Evolutionary conservation across 1,140 invertebrate genomes (phyloP), one percentile per base, ranked within the genome.

Genomic region (Agraylea sexmaculata): DNA sequence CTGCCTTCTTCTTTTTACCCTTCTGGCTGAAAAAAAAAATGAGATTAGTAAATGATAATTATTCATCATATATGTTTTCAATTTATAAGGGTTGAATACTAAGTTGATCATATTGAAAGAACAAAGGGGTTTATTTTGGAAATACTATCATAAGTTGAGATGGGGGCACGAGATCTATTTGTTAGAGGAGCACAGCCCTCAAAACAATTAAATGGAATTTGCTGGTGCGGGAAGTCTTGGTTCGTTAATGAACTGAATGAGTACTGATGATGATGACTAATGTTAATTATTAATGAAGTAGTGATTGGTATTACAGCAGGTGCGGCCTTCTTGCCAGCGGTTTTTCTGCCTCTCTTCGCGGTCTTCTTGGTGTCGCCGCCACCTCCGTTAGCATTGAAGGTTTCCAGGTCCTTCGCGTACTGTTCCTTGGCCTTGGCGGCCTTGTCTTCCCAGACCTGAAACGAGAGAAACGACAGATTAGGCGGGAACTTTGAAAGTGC

Each of bases 371-470:
- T 46, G 51, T 69, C 54, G 35, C 57, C 63, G 53, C 70, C 71
- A 42, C 76, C 75, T 21, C 78, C 78, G 41, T 70, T 74, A 4
- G 75, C 79, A 53, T 84, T 81, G 59, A 89, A 96, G 53, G 87
- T 84, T 51, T 86, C 80, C 78, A 95, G 84, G 27, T 81, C 85
- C 51, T 78, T 73, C 16, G 77, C 70, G 61, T 95, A 96, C 28
- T 85, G 78, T 57, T 87, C 80, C 62, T 93, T 95, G 3, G 78
- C 77, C 57, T 87, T 80, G 4, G 71, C 73, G 1, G 84, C 83
- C 52, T 84, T 83, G 32, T 80, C 74, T 51, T 95, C 90, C 84
- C 87, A 96, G 65, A 89, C 82, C 80, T 87, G 51, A 11, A 46
- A 46, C 46, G 36, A 45, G 33, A 19, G 21, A 35, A 17, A 27